phyloP scores from a whole-genome alignment of 2,797 vertebrate species.

The Chanos chanos region DNA sequence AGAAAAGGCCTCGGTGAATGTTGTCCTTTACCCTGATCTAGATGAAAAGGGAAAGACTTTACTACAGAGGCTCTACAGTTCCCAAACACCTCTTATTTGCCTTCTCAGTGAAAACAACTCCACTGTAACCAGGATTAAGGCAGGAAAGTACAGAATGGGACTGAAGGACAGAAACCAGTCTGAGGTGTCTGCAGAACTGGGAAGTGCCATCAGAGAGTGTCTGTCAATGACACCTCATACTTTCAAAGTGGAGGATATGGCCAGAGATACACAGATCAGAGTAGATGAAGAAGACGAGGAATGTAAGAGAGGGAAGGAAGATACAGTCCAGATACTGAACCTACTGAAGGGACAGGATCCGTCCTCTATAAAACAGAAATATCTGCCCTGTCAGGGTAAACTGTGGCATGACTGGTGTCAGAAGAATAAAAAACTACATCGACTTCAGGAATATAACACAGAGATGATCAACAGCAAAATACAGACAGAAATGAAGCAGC shows the following conservation, averaged over 20 bases:
- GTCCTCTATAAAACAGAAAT: slow-evolving; percentile 57
- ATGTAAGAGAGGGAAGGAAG: slow-evolving; percentile 57
- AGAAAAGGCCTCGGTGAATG: slow-evolving; percentile 58
- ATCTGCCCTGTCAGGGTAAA: slow-evolving; percentile 69
- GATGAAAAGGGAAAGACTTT: slow-evolving; percentile 18
- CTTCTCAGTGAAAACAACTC: slow-evolving; percentile 54
- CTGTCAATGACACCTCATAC: slow-evolving; percentile 18
- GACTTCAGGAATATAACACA: no score
- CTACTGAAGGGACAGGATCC: slow-evolving; percentile 44
- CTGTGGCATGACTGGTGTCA: slow-evolving; percentile 71
- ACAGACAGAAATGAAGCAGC: no score
- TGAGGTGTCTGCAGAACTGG: slow-evolving; percentile 54
- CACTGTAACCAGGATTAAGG: rapidly evolving
- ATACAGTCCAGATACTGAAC: slow-evolving; percentile 39
- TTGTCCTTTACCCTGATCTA: slow-evolving; percentile 52
- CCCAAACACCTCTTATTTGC: slow-evolving; percentile 56
- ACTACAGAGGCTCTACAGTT: slow-evolving; percentile 34
- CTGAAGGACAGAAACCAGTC: slow-evolving; percentile 62
- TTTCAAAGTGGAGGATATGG: slow-evolving; percentile 51
- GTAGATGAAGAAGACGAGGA: slow-evolving; percentile 59
- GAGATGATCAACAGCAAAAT: no score
- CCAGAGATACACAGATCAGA: slow-evolving; percentile 40
- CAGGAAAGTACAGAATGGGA: slow-evolving; percentile 52
- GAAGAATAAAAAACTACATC: slow-evolving; percentile 68
- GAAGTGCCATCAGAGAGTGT: slow-evolving; percentile 25